phyloP scores from a whole-genome alignment of 2,888 invertebrate species.

The Trachelus stipa region DNA sequence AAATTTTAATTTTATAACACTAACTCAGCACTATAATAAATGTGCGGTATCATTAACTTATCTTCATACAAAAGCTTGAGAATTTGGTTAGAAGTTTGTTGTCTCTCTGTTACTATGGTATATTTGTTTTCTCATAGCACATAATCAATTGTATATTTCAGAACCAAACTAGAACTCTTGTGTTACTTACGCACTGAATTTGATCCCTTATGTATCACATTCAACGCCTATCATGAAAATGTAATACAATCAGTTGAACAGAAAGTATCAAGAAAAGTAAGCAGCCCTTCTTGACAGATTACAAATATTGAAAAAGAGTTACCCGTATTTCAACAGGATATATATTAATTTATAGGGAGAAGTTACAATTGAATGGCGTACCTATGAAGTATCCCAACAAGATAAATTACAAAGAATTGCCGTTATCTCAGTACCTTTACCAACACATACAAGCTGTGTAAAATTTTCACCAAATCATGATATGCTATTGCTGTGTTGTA shows the following conservation, averaged over 20 bases:
- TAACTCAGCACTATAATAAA: too few relatives aligned
- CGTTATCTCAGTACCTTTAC: constrained; percentile 77
- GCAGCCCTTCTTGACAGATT: constrained; percentile 25
- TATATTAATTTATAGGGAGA: constrained; percentile 67
- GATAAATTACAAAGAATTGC: constrained; percentile 74
- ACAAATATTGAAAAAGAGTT: too few relatives aligned
- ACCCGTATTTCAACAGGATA: too few relatives aligned
- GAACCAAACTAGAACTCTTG: constrained; percentile 78
- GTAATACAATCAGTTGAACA: constrained; percentile 85
- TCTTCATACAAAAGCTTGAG: too few relatives aligned
- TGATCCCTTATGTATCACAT: constrained; percentile 85
- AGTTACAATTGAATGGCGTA: constrained; percentile 78
- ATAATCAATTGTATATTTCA: constrained; percentile 60
- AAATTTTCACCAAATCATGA: constrained; percentile 78
- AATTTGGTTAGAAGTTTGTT: constrained; percentile 4
- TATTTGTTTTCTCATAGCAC: constrained; percentile 10
- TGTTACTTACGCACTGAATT: constrained; percentile 89
- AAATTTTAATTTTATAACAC: too few relatives aligned
- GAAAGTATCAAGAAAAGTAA: constrained; percentile 77
- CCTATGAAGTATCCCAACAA: constrained; percentile 72
- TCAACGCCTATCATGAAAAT: constrained; percentile 79
- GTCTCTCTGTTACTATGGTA: constrained; percentile 27
- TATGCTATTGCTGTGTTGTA: constrained; percentile 83
- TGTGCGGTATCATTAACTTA: too few relatives aligned
- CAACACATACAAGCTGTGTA: constrained; percentile 76